Evolutionary conservation across 2,113 vertebrate genomes (phyloP).

Genomic region (Ceyx margarethae): DNA sequence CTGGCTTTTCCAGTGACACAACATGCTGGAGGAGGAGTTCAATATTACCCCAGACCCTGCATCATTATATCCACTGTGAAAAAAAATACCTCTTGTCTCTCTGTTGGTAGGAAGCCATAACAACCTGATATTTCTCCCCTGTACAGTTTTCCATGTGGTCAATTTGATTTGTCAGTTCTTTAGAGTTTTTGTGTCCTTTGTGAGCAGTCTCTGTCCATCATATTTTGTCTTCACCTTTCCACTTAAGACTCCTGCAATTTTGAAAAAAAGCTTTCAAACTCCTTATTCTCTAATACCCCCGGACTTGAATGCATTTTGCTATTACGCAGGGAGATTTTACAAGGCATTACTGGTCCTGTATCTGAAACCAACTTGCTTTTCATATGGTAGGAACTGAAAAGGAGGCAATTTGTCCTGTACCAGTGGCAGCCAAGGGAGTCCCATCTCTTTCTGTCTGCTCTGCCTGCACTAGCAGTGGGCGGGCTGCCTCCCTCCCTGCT

Average conservation of each 20-base stretch:
- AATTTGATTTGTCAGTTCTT: conserved; percentile 50
- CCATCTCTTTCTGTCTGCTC: too few relatives aligned
- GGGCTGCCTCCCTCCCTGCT: not conserved
- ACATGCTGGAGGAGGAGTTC: not conserved
- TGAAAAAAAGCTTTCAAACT: conserved; percentile 25
- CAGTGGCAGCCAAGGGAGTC: not conserved
- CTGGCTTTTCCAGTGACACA: conserved; percentile 1
- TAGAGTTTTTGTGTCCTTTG: conserved; percentile 24
- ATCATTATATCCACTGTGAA: conserved; percentile 50
- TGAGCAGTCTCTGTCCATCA: conserved; percentile 17
- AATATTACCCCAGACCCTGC: not conserved
- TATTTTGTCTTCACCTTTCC: conserved; percentile 18
- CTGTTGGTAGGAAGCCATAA: conserved; percentile 36
- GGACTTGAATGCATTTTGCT: not conserved
- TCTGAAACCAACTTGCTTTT: not conserved
- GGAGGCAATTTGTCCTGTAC: fast-evolving
- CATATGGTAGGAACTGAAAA: fast-evolving
- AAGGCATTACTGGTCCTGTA: not conserved
- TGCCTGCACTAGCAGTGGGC: too few relatives aligned
- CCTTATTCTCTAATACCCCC: not conserved
- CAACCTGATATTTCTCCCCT: conserved; percentile 47
- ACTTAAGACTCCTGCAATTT: not conserved
- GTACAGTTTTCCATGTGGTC: conserved; percentile 13
- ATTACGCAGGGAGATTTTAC: not conserved
- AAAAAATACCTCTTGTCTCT: not conserved